Evolutionary conservation across 2,113 vertebrate species (phyloP).

Genomic region (Malurus cyaneus): DNA sequence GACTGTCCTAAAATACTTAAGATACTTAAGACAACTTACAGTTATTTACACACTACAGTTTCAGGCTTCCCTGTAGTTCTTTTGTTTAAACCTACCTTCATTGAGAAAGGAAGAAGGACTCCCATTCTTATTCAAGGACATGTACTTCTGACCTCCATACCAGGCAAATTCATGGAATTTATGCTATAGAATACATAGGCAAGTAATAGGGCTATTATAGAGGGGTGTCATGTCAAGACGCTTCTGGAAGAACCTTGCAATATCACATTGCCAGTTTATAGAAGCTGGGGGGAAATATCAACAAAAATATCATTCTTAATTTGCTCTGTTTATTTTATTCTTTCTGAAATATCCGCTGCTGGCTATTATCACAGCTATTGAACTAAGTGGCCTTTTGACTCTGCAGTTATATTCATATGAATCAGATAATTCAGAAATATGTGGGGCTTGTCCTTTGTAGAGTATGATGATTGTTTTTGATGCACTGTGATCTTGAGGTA

Average conservation of each 20-base stretch:
- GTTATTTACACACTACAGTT: background rate
- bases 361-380: background rate
- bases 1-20: background rate
- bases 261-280: background rate
- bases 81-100: background rate
- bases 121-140: background rate
- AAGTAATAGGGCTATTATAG: background rate
- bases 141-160: background rate
- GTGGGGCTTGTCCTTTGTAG: background rate
- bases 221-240: background rate
- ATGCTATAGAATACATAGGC: background rate
- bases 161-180: background rate
- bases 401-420: background rate
- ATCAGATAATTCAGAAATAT: background rate
- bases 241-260: background rate
- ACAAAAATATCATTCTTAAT: background rate
- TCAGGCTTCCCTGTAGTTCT: background rate
- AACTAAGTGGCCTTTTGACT: background rate
- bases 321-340: background rate
- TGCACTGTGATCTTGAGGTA: background rate
- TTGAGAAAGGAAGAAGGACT: background rate
- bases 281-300: background rate
- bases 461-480: background rate
- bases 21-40: background rate
- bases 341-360: constrained; percentile 7